phyloP scores from a whole-genome alignment of 2,888 invertebrate species.

The Polydrusus cervinus region DNA sequence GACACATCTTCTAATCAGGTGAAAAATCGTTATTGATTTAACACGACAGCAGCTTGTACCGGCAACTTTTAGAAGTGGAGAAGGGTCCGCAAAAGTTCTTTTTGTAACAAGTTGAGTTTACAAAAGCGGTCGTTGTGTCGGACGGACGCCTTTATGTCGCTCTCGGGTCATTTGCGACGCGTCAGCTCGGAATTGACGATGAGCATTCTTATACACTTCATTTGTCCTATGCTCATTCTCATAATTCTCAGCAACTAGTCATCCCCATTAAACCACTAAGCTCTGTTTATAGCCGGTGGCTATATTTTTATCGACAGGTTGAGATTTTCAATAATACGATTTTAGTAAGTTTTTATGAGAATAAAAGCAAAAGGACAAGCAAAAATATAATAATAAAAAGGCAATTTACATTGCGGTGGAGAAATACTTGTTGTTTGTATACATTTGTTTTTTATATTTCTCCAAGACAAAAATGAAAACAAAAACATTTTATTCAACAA shows the following conservation, averaged over 20 bases:
- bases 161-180: slow-evolving; percentile 68
- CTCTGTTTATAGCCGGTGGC: slow-evolving; percentile 8
- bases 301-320: slow-evolving; percentile 25
- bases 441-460: too few relatives aligned
- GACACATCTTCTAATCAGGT: slow-evolving; percentile 42
- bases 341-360: too few relatives aligned
- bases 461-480: too few relatives aligned
- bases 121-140: slow-evolving; percentile 56
- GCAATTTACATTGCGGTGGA: too few relatives aligned
- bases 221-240: slow-evolving; percentile 58
- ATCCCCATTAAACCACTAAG: slow-evolving; percentile 30
- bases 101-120: slow-evolving; percentile 57
- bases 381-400: too few relatives aligned
- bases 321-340: neutral
- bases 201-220: slow-evolving; percentile 68
- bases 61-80: slow-evolving; percentile 43
- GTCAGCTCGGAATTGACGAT: slow-evolving; percentile 68
- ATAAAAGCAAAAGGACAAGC: too few relatives aligned
- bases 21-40: slow-evolving; percentile 47
- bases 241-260: slow-evolving; percentile 44
- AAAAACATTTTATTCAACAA: too few relatives aligned
- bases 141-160: slow-evolving; percentile 68
- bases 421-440: too few relatives aligned
- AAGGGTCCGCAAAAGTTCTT: slow-evolving; percentile 58
- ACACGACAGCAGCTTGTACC: slow-evolving; percentile 27